Percentiles rank a stretch among this genome's conserved stretches.
Evolutionary conservation across 2,113 vertebrate genomes (phyloP).

Genomic region (Cryptotis parvus): DNA sequence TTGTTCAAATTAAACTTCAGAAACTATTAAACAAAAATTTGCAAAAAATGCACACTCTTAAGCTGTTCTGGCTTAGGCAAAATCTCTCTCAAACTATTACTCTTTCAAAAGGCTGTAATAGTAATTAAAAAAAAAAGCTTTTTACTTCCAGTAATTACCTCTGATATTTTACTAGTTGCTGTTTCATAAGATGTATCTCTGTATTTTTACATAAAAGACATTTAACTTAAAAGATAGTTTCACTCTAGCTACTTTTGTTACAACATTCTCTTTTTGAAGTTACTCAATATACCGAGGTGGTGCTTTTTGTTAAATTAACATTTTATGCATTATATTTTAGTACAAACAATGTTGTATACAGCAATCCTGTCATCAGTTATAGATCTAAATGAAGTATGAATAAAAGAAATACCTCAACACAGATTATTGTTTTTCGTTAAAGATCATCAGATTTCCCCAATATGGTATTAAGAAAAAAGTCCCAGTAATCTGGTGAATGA

Average conservation of each 20-base stretch:
- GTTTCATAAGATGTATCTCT: not conserved
- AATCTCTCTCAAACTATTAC: not conserved
- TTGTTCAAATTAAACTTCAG: not conserved
- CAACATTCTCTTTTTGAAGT: not conserved
- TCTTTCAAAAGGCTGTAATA: not conserved
- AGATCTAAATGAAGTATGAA: not conserved
- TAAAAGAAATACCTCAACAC: not conserved
- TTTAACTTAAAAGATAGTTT: not conserved
- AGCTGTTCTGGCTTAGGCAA: not conserved
- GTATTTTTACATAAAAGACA: slow-evolving; percentile 2
- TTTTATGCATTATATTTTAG: not conserved
- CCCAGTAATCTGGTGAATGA: not conserved
- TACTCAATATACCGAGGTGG: not conserved
- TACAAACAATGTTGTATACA: not conserved
- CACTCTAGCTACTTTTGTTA: not conserved
- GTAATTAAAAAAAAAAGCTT: not conserved
- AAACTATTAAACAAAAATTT: not conserved
- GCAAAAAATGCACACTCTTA: not conserved
- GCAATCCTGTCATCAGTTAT: not conserved
- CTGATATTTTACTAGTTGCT: not conserved
- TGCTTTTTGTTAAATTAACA: not conserved
- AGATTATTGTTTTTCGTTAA: not conserved
- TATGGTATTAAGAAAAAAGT: not conserved
- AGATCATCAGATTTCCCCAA: not conserved
- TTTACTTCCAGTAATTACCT: not conserved